A percentile compares a stretch with the other conserved stretches of the same genome.
These are phyloP conservation scores for Luffia ferchaultella DNA, from an alignment of 2,888 invertebrate species.

Conservation along the genomic window DNA sequence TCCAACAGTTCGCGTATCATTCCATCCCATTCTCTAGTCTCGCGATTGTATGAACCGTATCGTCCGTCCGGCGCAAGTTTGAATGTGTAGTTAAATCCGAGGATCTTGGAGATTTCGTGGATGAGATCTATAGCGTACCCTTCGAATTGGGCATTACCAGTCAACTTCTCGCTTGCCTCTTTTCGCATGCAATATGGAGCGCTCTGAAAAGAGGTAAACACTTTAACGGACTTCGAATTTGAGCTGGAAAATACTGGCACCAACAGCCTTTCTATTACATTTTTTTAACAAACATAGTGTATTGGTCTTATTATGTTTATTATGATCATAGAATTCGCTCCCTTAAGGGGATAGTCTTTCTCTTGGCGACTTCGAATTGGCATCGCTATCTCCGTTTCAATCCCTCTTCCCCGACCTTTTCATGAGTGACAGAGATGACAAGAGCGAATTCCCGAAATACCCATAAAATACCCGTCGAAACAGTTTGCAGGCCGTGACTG, in stretches of 20 bases:
- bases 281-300: neutral
- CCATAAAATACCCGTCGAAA: too few species aligned
- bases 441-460: too few species aligned
- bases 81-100: conserved; percentile 90
- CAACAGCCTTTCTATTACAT: neutral
- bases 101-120: conserved; percentile 86
- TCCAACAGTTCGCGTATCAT: conserved; percentile 89
- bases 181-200: conserved; percentile 96
- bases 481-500: too few species aligned
- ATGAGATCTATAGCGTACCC: conserved; percentile 96
- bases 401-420: too few species aligned
- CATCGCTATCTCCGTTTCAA: too few species aligned
- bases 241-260: neutral
- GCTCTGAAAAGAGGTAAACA: conserved; percentile 71
- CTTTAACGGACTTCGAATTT: too few species aligned
- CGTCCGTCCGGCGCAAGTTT: conserved; percentile 85
- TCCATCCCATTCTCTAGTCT: conserved; percentile 90
- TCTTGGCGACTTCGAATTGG: too few species aligned
- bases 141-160: conserved; percentile 92
- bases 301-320: too few species aligned
- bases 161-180: conserved; percentile 82
- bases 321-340: too few species aligned
- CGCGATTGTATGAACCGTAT: conserved; percentile 82
- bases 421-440: too few species aligned
- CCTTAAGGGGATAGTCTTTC: too few species aligned